phyloP scores from a whole-genome alignment of 2,888 invertebrate species.

The Bhutanitis thaidina region DNA sequence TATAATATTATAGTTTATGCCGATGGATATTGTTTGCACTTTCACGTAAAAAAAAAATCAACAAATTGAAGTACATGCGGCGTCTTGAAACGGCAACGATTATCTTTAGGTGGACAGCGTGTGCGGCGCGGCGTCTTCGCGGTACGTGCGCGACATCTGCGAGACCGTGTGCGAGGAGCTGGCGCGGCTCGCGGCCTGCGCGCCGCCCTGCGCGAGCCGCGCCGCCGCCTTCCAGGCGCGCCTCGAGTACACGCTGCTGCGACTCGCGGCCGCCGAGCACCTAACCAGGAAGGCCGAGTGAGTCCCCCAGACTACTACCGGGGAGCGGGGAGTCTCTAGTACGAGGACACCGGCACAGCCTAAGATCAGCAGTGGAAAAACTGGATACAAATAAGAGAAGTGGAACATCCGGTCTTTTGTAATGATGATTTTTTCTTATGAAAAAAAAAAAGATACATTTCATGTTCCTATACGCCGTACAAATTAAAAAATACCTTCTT shows the following conservation, averaged over 20 bases:
- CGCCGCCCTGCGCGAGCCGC: conserved; percentile 77
- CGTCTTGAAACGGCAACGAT: not conserved
- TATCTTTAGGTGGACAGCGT: conserved; percentile 85
- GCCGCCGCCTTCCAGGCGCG: conserved; percentile 89
- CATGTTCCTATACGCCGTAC: too few relatives aligned
- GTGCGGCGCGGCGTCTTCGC: conserved; percentile 83
- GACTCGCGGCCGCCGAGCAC: conserved; percentile 51
- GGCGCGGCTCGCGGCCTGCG: conserved; percentile 85
- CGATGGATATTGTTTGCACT: too few relatives aligned
- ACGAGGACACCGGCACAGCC: too few relatives aligned
- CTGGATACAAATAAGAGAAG: too few relatives aligned
- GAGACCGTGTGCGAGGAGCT: conserved; percentile 96
- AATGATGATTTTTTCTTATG: too few relatives aligned
- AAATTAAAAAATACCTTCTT: too few relatives aligned
- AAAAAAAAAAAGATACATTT: too few relatives aligned
- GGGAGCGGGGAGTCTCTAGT: too few relatives aligned
- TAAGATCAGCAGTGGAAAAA: too few relatives aligned
- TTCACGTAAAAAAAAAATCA: conserved; percentile 21
- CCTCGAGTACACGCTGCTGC: conserved; percentile 78
- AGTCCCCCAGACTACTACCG: too few relatives aligned
- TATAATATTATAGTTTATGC: too few relatives aligned
- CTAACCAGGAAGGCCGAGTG: conserved; percentile 66
- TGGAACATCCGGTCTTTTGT: too few relatives aligned
- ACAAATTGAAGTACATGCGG: not conserved
- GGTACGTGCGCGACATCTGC: conserved; percentile 89